Evolutionary conservation across 2,888 invertebrate species (phyloP).

Genomic region (Schizotus pectinicornis): DNA sequence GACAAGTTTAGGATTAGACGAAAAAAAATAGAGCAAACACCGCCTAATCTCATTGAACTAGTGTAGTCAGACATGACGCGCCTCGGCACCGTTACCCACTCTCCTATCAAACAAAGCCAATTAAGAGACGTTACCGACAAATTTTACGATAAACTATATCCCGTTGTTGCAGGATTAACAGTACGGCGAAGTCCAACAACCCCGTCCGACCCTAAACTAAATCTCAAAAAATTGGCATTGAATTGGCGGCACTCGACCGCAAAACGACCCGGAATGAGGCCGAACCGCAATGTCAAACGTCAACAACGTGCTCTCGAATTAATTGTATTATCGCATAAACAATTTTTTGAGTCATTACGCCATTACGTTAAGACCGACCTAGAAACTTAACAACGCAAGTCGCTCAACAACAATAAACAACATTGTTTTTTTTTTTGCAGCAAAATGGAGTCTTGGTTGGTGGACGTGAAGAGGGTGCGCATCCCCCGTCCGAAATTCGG

Average conservation of each 20-base stretch:
- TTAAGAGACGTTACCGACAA: no score
- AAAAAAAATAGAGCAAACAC: no score
- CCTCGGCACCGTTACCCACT: no score
- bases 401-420: neutral
- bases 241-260: neutral
- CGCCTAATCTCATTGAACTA: no score
- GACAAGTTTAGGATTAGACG: no score
- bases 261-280: neutral
- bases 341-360: neutral
- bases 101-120: no score
- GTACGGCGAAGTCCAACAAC: no score
- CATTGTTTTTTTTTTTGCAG: neutral
- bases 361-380: neutral
- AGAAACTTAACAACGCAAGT: slow-evolving; percentile 1
- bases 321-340: neutral
- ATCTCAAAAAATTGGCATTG: neutral
- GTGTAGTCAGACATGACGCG: no score
- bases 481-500: slow-evolving; percentile 87
- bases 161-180: no score
- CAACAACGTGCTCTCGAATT: neutral
- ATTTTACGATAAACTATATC: no score
- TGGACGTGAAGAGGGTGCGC: slow-evolving; percentile 81
- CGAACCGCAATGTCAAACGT: neutral
- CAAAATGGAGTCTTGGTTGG: slow-evolving; percentile 82
- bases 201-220: neutral